Percentiles rank a stretch among this genome's conserved stretches.
Conservation (phyloP, 2,888 invertebrate species). For the Aleiodes leptofemur region DNA sequence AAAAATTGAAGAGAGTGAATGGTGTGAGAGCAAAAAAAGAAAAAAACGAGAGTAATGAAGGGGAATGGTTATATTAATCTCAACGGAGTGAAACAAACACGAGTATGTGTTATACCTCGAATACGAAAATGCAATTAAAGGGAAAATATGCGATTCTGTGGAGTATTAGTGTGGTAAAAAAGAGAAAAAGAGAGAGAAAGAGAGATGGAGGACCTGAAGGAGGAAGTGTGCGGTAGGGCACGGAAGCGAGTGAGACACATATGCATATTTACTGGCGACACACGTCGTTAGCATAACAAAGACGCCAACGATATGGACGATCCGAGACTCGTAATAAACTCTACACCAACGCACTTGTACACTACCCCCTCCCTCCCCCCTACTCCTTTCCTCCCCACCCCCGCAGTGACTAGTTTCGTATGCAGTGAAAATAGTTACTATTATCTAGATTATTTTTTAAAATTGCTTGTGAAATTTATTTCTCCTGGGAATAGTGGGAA, state of each 20-base stretch:
- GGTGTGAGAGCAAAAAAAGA: conserved; percentile 6
- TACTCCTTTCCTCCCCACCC: conserved; percentile 5
- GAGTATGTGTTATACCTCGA: conserved; percentile 53
- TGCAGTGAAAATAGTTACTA: too few relatives aligned
- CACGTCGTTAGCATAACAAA: conserved; percentile 72
- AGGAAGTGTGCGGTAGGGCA: conserved; percentile 26
- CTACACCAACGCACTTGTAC: conserved; percentile 32
- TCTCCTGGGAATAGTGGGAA: neutral
- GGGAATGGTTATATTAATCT: conserved; percentile 40
- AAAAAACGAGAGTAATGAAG: conserved; percentile 31
- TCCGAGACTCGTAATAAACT: conserved; percentile 48
- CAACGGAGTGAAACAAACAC: conserved; percentile 13
- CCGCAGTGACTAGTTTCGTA: neutral
- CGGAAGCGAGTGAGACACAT: conserved; percentile 60
- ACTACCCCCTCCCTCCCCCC: neutral
- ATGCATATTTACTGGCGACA: conserved; percentile 70
- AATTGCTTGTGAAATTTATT: too few relatives aligned
- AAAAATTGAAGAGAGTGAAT: conserved; percentile 24
- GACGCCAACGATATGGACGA: conserved; percentile 58
- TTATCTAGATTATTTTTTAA: neutral
- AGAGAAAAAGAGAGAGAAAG: conserved; percentile 30
- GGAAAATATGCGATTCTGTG: conserved; percentile 69
- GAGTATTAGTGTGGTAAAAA: conserved; percentile 40
- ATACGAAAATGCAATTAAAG: conserved; percentile 74
- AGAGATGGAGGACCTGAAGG: neutral